A percentile compares a stretch with the other conserved stretches of the same genome.
phyloP scores from a whole-genome alignment of 64 coral and sea anemone species.

The Anthopleura sola region DNA sequence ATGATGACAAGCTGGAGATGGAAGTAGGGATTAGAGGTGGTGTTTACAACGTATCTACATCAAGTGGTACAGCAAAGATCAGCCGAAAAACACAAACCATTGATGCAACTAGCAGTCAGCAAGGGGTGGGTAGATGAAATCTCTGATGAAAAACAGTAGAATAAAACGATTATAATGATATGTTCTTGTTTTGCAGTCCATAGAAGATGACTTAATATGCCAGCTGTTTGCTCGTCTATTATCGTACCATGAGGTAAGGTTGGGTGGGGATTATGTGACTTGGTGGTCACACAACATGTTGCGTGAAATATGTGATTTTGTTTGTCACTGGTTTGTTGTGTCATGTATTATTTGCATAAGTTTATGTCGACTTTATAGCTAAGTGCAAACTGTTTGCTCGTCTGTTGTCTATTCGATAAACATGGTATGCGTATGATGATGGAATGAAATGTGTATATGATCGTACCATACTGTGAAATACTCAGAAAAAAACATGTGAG shows the following conservation, averaged over 20 bases:
- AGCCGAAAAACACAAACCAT: conserved; percentile 55
- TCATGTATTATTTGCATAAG: no score
- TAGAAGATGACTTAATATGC: conserved; percentile 58
- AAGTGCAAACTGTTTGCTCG: no score
- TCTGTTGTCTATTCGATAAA: no score
- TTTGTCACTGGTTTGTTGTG: no score
- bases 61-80: conserved; percentile 61
- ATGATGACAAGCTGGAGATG: conserved; percentile 69
- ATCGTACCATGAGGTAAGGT: conserved; percentile 68
- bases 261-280: background rate
- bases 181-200: conserved; percentile 27
- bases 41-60: conserved; percentile 67
- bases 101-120: conserved; percentile 16
- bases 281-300: background rate
- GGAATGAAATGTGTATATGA: no score
- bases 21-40: conserved; percentile 72
- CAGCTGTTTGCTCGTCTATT: conserved; percentile 65
- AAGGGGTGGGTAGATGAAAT: conserved; percentile 17
- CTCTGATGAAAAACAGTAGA: no score
- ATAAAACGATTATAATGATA: background rate
- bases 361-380: no score
- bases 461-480: no score
- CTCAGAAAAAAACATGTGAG: no score
- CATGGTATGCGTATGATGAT: no score
- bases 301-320: background rate